phyloP scores from a whole-genome alignment of 35 echinoderm and acorn worm genomes.

The Ophiothrix spiculata region DNA sequence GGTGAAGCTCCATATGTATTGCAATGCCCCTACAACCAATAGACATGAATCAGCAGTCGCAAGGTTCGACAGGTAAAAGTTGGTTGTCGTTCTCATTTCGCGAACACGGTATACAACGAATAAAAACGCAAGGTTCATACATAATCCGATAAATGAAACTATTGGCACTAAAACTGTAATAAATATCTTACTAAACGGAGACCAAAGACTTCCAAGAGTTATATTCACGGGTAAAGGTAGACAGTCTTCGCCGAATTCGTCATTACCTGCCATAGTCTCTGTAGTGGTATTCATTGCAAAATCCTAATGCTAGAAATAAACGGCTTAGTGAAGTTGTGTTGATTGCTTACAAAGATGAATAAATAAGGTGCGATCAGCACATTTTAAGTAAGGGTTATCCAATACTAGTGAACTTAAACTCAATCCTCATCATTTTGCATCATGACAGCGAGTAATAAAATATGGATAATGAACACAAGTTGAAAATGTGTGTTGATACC shows the following conservation, averaged over 20 bases:
- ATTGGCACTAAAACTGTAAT: slow-evolving; percentile 19
- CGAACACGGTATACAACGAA: slow-evolving; percentile 39
- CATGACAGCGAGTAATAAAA: no score
- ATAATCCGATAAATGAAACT: slow-evolving; percentile 21
- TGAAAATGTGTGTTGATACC: no score
- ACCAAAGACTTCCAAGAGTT: background rate
- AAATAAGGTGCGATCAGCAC: no score
- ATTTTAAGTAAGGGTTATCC: no score
- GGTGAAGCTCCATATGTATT: slow-evolving; percentile 13
- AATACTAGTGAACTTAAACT: no score
- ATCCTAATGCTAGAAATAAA: no score
- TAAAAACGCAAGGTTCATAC: slow-evolving; percentile 45
- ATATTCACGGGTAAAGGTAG: background rate
- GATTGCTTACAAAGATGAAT: no score
- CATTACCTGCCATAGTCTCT: no score
- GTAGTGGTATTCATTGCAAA: background rate
- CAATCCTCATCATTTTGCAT: no score
- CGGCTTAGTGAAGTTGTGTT: no score
- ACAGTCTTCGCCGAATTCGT: no score
- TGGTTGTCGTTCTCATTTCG: slow-evolving; percentile 48
- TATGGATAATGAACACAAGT: no score
- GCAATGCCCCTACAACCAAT: background rate
- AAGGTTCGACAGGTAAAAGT: slow-evolving; percentile 56
- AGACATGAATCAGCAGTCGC: slow-evolving; percentile 39
- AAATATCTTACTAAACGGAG: background rate